phyloP scores from a whole-genome alignment of 2,113 vertebrate species.

The Dipodomys spectabilis region DNA sequence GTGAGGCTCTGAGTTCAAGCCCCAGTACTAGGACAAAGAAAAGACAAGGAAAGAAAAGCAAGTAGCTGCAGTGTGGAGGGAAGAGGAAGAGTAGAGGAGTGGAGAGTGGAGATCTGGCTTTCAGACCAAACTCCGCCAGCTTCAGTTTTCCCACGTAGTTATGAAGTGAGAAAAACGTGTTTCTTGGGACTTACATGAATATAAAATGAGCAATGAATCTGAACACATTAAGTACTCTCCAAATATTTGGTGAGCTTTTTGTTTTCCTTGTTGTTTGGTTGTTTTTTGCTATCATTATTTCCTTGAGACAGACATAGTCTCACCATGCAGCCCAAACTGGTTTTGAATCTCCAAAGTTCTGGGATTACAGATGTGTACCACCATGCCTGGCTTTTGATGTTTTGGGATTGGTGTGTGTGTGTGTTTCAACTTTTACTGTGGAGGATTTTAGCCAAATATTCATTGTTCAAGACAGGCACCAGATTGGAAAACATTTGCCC shows the following conservation, averaged over 20 bases:
- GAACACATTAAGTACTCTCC: not conserved
- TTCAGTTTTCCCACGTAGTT: not conserved
- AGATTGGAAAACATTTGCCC: constrained; percentile 25
- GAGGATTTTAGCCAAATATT: not conserved
- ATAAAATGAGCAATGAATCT: not conserved
- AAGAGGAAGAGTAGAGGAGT: no score
- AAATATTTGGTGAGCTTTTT: not conserved
- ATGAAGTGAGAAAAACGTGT: not conserved
- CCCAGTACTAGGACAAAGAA: no score
- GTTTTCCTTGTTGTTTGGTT: no score
- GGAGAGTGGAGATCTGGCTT: not conserved
- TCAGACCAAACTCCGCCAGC: not conserved
- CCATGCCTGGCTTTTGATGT: no score
- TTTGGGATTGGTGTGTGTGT: not conserved
- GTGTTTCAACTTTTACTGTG: not conserved
- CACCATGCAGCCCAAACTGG: no score
- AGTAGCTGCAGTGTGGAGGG: no score
- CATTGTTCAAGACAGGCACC: not conserved
- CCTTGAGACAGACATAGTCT: no score
- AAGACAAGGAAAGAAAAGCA: no score
- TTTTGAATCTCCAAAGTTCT: no score
- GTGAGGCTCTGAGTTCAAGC: no score
- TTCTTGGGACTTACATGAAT: not conserved
- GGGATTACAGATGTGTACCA: no score
- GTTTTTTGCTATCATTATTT: no score